phyloP scores from a whole-genome alignment of 1,140 invertebrate species.

The Drosophila ananassae region DNA sequence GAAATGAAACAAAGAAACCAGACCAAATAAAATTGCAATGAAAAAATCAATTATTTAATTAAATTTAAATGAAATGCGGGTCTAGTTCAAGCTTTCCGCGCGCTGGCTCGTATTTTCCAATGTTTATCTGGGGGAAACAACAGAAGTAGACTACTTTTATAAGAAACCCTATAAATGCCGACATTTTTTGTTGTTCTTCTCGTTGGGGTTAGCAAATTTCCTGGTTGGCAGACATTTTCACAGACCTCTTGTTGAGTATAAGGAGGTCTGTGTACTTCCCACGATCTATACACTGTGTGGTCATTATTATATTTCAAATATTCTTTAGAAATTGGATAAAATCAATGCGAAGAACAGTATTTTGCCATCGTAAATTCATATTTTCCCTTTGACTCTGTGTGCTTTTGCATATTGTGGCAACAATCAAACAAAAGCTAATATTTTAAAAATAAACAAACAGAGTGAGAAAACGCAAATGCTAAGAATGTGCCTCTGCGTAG shows the following conservation, averaged over 20 bases:
- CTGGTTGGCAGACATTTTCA: constrained; percentile 13
- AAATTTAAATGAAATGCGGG: constrained; percentile 68
- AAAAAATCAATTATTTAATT: constrained; percentile 80
- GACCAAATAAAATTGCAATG: constrained; percentile 34
- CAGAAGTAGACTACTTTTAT: constrained; percentile 29
- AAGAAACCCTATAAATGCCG: constrained; percentile 39
- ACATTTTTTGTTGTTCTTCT: constrained; percentile 25
- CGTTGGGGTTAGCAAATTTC: constrained; percentile 27
- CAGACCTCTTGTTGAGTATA: neutral
- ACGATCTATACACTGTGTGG: too few species aligned
- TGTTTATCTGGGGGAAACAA: constrained; percentile 1
- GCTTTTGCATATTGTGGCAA: too few species aligned
- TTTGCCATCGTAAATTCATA: too few species aligned
- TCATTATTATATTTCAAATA: too few species aligned
- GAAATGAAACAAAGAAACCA: constrained; percentile 29
- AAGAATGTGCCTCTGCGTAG: constrained; percentile 37
- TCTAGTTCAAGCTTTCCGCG: neutral
- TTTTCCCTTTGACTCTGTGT: neutral
- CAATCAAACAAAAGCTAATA: constrained; percentile 71
- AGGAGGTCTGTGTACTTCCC: too few species aligned
- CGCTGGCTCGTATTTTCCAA: neutral
- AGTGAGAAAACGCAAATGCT: constrained; percentile 3
- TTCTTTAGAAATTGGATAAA: too few species aligned
- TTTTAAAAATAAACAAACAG: constrained; percentile 77
- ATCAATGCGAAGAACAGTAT: too few species aligned